These are phyloP conservation scores for Mythimna vitellina DNA, from an alignment of 2,888 invertebrate species.

Conservation along the genomic window DNA sequence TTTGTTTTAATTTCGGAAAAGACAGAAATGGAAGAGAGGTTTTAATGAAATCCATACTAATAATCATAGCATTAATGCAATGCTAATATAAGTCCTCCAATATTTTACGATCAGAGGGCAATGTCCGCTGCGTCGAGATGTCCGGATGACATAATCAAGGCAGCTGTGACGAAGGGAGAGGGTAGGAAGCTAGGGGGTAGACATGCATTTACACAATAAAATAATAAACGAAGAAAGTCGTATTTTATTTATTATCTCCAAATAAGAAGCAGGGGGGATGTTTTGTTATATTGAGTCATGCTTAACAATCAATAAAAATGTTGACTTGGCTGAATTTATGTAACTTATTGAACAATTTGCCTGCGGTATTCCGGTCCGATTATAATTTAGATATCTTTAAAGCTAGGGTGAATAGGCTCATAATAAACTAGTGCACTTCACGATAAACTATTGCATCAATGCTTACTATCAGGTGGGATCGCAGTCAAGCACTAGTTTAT, in stretches of 20 bases:
- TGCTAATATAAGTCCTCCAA: constrained; percentile 36
- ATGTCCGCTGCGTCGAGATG: constrained; percentile 32
- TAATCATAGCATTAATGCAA: constrained; percentile 28
- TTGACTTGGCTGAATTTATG: not conserved
- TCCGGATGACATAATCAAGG: constrained; percentile 47
- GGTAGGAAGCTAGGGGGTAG: constrained; percentile 43
- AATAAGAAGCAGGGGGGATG: constrained; percentile 2
- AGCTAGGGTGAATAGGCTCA: too few relatives aligned
- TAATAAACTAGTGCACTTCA: too few relatives aligned
- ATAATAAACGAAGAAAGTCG: constrained; percentile 32
- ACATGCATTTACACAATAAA: constrained; percentile 50
- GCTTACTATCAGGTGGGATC: too few relatives aligned
- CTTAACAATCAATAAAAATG: constrained; percentile 21
- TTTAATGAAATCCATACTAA: constrained; percentile 10
- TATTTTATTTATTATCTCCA: constrained; percentile 25
- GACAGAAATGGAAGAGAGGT: not conserved
- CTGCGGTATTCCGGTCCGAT: not conserved
- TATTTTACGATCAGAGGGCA: constrained; percentile 53
- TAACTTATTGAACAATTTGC: too few relatives aligned
- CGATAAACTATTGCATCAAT: too few relatives aligned
- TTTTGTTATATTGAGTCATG: constrained; percentile 33
- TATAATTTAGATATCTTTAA: not conserved
- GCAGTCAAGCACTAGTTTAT: too few relatives aligned
- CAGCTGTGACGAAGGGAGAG: constrained; percentile 54
- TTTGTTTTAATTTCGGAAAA: not conserved